A percentile compares a stretch with the other conserved stretches of the same genome.
These are phyloP conservation scores for Morone chrysops DNA, from an alignment of 2,113 vertebrate species.

Conservation along the genomic window DNA sequence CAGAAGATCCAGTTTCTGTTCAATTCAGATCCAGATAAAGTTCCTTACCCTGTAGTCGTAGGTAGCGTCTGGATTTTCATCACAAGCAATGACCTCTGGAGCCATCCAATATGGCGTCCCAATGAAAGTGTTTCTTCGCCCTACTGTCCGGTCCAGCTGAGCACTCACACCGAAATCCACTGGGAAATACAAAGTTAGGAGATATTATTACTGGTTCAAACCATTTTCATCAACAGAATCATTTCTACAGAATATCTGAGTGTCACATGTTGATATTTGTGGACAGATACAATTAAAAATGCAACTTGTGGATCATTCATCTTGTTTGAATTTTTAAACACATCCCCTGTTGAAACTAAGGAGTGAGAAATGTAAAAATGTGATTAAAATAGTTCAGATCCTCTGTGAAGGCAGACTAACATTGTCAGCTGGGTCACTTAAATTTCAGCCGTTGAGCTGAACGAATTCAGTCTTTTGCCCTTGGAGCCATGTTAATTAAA, in stretches of 20 bases:
- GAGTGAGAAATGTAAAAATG: not conserved
- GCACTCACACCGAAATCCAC: slow-evolving; percentile 99
- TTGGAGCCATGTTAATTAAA: not conserved
- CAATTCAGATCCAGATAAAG: not conserved
- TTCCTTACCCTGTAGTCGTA: slow-evolving; percentile 96
- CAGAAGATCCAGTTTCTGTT: not conserved
- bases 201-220: not conserved
- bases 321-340: not conserved
- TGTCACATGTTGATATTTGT: not conserved
- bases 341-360: not conserved
- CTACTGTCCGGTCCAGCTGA: slow-evolving; percentile 97
- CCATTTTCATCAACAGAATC: not conserved
- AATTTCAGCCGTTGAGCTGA: not conserved
- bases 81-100: slow-evolving; percentile 98
- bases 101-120: slow-evolving; percentile 99
- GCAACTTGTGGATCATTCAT: not conserved
- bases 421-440: not conserved
- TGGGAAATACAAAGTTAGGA: slow-evolving; percentile 58
- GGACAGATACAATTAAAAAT: too few relatives aligned
- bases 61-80: slow-evolving; percentile 98
- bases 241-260: not conserved
- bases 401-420: not conserved
- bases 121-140: slow-evolving; percentile 97
- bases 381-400: not conserved
- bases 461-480: not conserved